Conservation (phyloP, 2,113 vertebrate species). For the Galbula dea region DNA sequence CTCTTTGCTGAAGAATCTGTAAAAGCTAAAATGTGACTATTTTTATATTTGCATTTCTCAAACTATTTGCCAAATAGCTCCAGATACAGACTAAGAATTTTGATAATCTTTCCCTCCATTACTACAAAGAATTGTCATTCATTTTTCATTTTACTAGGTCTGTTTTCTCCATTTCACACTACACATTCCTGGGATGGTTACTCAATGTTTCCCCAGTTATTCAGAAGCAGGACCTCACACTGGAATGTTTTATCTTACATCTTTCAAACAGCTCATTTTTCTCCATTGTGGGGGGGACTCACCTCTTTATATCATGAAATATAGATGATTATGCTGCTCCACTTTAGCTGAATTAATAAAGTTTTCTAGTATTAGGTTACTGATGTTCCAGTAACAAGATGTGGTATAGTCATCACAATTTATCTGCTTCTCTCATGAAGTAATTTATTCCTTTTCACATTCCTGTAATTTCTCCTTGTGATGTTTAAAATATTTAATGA, state of each 20-base stretch:
- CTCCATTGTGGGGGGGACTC: background rate
- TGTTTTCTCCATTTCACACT: background rate
- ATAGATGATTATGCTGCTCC: background rate
- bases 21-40: background rate
- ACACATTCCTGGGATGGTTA: background rate
- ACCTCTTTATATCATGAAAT: background rate
- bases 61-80: background rate
- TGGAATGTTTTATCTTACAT: background rate
- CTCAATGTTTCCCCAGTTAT: background rate
- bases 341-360: background rate
- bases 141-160: background rate
- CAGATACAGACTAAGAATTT: background rate
- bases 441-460: background rate
- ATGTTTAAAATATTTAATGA: background rate
- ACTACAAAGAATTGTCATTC: background rate
- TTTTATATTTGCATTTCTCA: background rate
- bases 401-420: background rate
- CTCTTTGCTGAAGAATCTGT: background rate
- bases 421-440: background rate
- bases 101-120: background rate
- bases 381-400: background rate
- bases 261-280: background rate
- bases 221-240: background rate
- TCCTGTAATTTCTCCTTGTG: background rate
- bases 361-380: background rate